Conservation (phyloP, 2,888 invertebrate species). For the Caenorhabditis plicata region DNA sequence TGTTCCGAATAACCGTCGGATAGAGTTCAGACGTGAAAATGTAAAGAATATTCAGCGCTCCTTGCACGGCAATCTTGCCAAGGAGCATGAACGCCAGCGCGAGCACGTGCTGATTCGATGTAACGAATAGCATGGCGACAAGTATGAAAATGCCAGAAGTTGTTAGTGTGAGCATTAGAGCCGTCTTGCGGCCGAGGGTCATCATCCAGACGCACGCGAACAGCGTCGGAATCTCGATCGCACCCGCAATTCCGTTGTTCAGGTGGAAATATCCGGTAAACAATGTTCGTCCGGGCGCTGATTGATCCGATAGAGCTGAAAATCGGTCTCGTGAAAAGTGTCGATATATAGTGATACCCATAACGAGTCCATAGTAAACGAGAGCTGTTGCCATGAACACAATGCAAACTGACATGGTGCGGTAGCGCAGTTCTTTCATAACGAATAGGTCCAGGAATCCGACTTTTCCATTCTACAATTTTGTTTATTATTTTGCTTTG, state of each 20-base stretch:
- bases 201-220: constrained; percentile 62
- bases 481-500: not conserved
- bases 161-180: constrained; percentile 62
- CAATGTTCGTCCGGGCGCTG: constrained; percentile 62
- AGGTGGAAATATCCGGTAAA: constrained; percentile 65
- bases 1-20: constrained; percentile 64
- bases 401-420: constrained; percentile 60
- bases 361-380: constrained; percentile 66
- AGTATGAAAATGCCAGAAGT: constrained; percentile 59
- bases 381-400: constrained; percentile 66
- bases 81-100: constrained; percentile 61
- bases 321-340: too few relatives aligned
- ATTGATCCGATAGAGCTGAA: constrained; percentile 64
- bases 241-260: constrained; percentile 64
- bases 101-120: constrained; percentile 47
- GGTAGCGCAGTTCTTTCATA: constrained; percentile 41
- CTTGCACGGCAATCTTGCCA: constrained; percentile 64
- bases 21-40: constrained; percentile 65
- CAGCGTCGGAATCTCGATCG: constrained; percentile 64
- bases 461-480: constrained; percentile 38
- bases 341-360: too few relatives aligned
- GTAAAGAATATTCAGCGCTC: constrained; percentile 65
- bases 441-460: constrained; percentile 36
- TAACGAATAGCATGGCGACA: constrained; percentile 56
- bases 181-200: constrained; percentile 59